Base-by-base conservation (phyloP, 2,797 vertebrate genomes). In the Myotis planiceps region DNA sequence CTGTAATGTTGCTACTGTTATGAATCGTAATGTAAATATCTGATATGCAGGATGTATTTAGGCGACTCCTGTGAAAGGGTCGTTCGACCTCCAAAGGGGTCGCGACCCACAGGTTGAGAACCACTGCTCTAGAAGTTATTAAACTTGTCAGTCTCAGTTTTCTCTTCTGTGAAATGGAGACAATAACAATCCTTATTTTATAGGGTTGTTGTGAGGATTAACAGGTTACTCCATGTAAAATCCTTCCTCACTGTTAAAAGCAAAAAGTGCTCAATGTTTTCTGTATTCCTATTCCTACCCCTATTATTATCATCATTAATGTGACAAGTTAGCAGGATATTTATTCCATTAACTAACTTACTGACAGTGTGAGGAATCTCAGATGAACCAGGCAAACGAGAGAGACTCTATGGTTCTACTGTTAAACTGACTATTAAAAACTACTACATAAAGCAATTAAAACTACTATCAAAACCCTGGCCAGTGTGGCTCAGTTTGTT, bases 141-240 rank as follows among this genome's bases (percentile, higher is more conserved):
- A 58, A 88, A 65, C 9, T 23, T 39, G 18, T 55, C 16, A 13
- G 4, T 42, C 60, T 82, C 68, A 78, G 34, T 84, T 75, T 89
- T 92, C 37, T 84, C n/a, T 88, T 94, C 87, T 84, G 65, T 76
- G 55, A 90, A 94, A 76, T 76, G 42, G 83, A 83, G 29, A 88
- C 9, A 53, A 66, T 76, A 42, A 49, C n/a, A 83, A 14, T 72
- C n/a, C 29, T 72, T 42, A 95, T 91, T 95, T 65, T 79, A 68
- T 23, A 84, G 14, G 47, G 39, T 19, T 55, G 15, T 34, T 91
- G 19, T 66, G 15, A 82, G 29, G 29, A 72, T 90, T n/a, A 65
- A 39, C 2, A 68, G 58, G 42, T 82, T 68, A 55, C 63, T 55
- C 9, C 34, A 55, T 9, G 23, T 39, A 88, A 90, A 88, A 95